Conservation (phyloP, 2,113 vertebrate genomes). For the Oophaga pumilio region DNA sequence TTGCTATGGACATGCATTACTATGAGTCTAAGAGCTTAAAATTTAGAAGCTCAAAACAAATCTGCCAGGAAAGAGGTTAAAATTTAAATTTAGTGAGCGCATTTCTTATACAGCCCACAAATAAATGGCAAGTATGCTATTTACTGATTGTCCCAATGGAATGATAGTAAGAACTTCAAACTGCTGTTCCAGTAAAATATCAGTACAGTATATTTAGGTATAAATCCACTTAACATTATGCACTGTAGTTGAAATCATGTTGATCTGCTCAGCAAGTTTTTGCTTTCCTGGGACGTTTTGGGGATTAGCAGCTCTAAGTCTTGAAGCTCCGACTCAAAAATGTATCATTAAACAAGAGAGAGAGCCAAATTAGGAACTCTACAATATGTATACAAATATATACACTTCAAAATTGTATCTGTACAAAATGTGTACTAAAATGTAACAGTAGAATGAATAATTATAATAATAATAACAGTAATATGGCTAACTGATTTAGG, state of each 20-base stretch:
- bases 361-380: background rate
- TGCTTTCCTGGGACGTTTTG: background rate
- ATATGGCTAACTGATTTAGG: too few relatives aligned
- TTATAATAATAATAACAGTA: too few relatives aligned
- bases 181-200: conserved; percentile 18
- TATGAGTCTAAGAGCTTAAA: background rate
- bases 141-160: background rate
- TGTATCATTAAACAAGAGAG: background rate
- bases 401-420: too few relatives aligned
- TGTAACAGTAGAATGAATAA: too few relatives aligned
- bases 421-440: too few relatives aligned
- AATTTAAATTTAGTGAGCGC: background rate
- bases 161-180: background rate
- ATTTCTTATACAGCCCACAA: background rate
- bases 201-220: conserved; percentile 14
- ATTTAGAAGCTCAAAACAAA: conserved; percentile 20
- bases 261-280: conserved; percentile 14
- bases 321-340: background rate
- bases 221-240: conserved; percentile 15
- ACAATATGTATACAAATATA: too few relatives aligned
- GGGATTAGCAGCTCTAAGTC: background rate
- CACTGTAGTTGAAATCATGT: background rate
- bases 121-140: conserved; percentile 1
- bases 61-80: background rate
- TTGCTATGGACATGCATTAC: background rate